Base-by-base conservation (phyloP, 2,888 invertebrate species). In the Orthosia incerta region DNA sequence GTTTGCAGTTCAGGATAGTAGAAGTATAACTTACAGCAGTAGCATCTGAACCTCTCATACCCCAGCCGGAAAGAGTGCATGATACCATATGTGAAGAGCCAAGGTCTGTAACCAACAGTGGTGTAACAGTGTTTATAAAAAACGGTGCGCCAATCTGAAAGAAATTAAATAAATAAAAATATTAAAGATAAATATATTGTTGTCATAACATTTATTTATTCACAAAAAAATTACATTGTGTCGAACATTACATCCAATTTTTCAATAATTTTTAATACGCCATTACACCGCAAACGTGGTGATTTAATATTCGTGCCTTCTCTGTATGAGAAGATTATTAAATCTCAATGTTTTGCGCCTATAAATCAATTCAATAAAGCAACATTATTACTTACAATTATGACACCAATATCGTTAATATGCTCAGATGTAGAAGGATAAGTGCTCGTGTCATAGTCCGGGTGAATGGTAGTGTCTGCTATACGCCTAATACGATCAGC, bases 381-480 rank as follows among this genome's bases (percentile, higher is more conserved):
- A 23, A 64, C 71, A 0, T 4, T 23, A 56, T 39, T 50, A 60
- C 79, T 56, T 31, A 78, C 77, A 3, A 67, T 67, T 26, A 78
- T 67, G 46, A 78, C 46, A 18, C 66, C 77, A 60, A 78, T 79
- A 64, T 78, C 77, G 23, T 78, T 46, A 9, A n/a, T 1, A 63
- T 15, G 31, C 15, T 39, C 39, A 39, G 39, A 39, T 13, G 63
- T 23, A 15, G 46, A 15, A 56, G 9, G 20, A 20, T 53, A 55
- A 31, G 18, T 11, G 11, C 9, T 39, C 13, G n/a, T 64, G 16
- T 60, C 46, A 45, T 26, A 73, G 7, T 39, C 74, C 0, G 88
- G 89, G 50, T 91, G 89, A 0, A 87, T 57, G 2, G 86, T 86
- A 51, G 84, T 82, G 56, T 86, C 87, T 5, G 86, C 80, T 5